These are phyloP conservation scores for Ctenomys sociabilis DNA, from an alignment of 2,113 vertebrate genomes.

Conservation along the genomic window DNA sequence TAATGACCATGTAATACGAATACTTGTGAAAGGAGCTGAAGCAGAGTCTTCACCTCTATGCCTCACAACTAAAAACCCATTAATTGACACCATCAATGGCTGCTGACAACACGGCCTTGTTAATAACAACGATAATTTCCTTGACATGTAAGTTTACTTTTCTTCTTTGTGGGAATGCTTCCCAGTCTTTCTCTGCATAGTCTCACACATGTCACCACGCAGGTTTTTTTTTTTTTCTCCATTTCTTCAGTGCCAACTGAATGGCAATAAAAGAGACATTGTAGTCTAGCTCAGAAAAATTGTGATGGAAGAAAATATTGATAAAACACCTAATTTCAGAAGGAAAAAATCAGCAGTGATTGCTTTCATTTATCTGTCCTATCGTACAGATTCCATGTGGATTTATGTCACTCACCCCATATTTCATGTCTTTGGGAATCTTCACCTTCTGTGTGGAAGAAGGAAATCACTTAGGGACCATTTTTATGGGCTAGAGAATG, in stretches of 20 bases:
- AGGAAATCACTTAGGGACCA: background rate
- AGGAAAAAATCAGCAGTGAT: background rate
- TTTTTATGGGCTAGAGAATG: background rate
- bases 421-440: background rate
- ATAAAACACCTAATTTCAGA: background rate
- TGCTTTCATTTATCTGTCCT: background rate
- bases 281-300: background rate
- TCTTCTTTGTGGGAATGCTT: background rate
- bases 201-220: accelerated
- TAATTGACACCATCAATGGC: background rate
- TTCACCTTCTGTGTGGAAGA: background rate
- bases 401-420: background rate
- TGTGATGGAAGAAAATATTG: background rate
- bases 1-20: background rate
- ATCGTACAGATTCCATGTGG: background rate
- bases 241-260: background rate
- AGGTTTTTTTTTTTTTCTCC: background rate
- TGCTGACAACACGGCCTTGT: background rate
- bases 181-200: background rate
- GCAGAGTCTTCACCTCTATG: background rate
- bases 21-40: background rate
- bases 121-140: background rate
- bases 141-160: background rate
- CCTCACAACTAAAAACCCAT: background rate
- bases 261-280: background rate